Percentiles rank a stretch among this genome's conserved stretches.
These are phyloP conservation scores for Brachyopa scutellaris DNA, from an alignment of 2,888 invertebrate species.

Conservation along the genomic window DNA sequence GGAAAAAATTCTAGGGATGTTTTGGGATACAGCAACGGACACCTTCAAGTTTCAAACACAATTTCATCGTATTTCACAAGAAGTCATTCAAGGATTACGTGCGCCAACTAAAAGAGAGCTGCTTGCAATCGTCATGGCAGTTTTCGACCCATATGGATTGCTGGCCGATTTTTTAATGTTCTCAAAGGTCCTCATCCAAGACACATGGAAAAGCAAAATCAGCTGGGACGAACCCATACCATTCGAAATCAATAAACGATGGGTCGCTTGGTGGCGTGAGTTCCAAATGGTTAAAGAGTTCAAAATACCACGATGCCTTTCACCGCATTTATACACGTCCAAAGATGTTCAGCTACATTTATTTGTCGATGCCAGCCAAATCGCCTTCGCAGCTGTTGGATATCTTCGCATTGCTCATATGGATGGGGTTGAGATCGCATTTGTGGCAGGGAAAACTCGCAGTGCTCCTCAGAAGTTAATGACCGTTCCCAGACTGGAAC, in stretches of 20 bases:
- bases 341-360: slow-evolving; percentile 20
- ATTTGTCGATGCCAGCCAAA: no score
- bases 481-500: slow-evolving; percentile 44
- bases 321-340: not conserved
- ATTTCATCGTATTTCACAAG: slow-evolving; percentile 6
- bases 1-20: slow-evolving; percentile 73
- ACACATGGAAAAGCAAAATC: slow-evolving; percentile 21
- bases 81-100: slow-evolving; percentile 27
- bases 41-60: slow-evolving; percentile 50
- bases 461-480: slow-evolving; percentile 25
- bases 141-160: slow-evolving; percentile 62
- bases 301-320: slow-evolving; percentile 19
- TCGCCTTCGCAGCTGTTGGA: no score
- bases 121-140: slow-evolving; percentile 22
- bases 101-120: slow-evolving; percentile 55
- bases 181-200: slow-evolving; percentile 38
- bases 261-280: slow-evolving; percentile 40
- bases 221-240: slow-evolving; percentile 44
- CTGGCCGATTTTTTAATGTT: slow-evolving; percentile 67
- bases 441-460: slow-evolving; percentile 37
- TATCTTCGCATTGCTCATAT: slow-evolving; percentile 13
- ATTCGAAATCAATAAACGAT: slow-evolving; percentile 16
- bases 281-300: slow-evolving; percentile 20
- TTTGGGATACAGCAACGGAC: slow-evolving; percentile 68
- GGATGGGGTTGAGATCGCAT: slow-evolving; percentile 5